These are phyloP conservation scores for Solenodon paradoxus DNA, from an alignment of 2,113 vertebrate species.

Conservation along the genomic window DNA sequence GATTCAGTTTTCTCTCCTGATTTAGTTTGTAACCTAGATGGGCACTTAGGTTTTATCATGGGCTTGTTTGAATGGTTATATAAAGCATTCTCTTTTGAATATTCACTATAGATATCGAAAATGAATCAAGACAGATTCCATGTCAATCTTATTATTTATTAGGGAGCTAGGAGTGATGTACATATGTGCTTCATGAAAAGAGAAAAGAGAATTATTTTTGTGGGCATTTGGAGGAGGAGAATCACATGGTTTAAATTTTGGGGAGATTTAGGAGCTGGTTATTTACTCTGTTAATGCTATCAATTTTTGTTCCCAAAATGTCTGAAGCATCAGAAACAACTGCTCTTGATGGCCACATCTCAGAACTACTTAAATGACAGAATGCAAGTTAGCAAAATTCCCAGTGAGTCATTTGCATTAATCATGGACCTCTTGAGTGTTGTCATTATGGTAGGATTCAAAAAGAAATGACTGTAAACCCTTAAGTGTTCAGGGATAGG, in stretches of 20 bases:
- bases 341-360: neutral
- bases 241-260: neutral
- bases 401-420: constrained; percentile 5
- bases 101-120: neutral
- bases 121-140: neutral
- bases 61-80: neutral
- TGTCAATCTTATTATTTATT: neutral
- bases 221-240: neutral
- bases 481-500: neutral
- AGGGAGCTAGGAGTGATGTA: neutral
- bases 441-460: neutral
- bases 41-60: neutral
- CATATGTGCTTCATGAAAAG: neutral
- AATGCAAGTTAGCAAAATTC: constrained; percentile 27
- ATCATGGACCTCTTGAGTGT: neutral
- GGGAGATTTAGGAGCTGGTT: neutral
- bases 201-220: neutral
- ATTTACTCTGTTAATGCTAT: neutral
- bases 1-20: neutral
- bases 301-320: neutral
- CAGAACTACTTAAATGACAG: neutral
- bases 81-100: neutral
- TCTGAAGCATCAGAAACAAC: neutral
- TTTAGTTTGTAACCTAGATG: neutral
- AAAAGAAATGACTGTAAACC: neutral